Conservation (phyloP, 1,140 invertebrate species). For the Batillaria attramentaria region DNA sequence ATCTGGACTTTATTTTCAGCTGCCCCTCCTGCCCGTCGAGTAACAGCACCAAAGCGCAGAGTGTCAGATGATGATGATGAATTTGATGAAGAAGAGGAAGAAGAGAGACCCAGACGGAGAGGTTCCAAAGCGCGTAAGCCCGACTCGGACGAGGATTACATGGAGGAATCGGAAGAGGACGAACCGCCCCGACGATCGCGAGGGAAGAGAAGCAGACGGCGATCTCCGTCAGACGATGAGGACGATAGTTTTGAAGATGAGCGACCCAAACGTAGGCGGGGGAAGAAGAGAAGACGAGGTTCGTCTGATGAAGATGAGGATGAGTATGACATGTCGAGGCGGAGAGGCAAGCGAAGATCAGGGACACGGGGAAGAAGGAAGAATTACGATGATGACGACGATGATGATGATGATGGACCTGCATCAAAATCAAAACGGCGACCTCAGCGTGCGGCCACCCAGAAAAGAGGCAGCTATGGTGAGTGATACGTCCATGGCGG, state of each 20-base stretch:
- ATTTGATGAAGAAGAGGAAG: conserved; percentile 50
- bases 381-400: background rate
- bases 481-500: too few relatives aligned
- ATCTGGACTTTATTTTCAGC: too few relatives aligned
- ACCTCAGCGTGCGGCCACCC: conserved; percentile 52
- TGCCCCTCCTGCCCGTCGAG: too few relatives aligned
- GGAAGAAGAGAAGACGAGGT: conserved; percentile 37
- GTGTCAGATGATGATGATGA: conserved; percentile 21
- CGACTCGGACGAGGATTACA: conserved; percentile 33
- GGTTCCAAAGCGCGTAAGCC: conserved; percentile 33
- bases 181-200: conserved; percentile 28
- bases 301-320: conserved; percentile 39
- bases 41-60: conserved; percentile 18
- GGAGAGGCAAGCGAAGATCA: conserved; percentile 33
- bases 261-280: conserved; percentile 30
- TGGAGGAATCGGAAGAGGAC: conserved; percentile 37
- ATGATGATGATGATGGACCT: conserved; percentile 48
- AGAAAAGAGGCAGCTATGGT: conserved; percentile 64
- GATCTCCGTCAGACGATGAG: conserved; percentile 20
- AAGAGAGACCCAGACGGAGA: conserved; percentile 38
- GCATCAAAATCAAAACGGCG: conserved; percentile 23
- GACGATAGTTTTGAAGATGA: conserved; percentile 15
- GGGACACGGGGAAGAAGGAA: conserved; percentile 26
- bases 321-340: conserved; percentile 33
- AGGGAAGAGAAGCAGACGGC: conserved; percentile 30